A percentile compares a stretch with the other conserved stretches of the same genome.
Conservation (phyloP, 2,888 invertebrate species). For the Drosophila kuntzei region DNA sequence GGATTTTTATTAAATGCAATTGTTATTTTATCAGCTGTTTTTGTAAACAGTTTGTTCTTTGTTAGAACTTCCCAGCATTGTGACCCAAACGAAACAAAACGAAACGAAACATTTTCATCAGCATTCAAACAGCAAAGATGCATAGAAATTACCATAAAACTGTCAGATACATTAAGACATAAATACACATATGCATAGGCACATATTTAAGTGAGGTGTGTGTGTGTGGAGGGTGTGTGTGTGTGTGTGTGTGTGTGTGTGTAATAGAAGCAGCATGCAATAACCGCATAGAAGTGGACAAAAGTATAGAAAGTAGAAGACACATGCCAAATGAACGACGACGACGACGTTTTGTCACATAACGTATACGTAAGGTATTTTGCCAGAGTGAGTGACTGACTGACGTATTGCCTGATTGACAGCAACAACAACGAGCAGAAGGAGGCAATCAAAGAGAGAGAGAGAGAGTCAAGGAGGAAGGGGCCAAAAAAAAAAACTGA, state of each 20-base stretch:
- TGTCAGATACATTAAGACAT: constrained; percentile 57
- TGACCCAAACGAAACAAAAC: constrained; percentile 27
- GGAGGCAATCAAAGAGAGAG: constrained; percentile 5
- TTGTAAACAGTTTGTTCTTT: constrained; percentile 26
- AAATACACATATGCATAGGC: constrained; percentile 26
- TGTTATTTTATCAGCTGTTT: constrained; percentile 15
- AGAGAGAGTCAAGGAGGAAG: not conserved
- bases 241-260: constrained; percentile 22
- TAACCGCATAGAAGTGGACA: constrained; percentile 30
- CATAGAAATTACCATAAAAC: constrained; percentile 74
- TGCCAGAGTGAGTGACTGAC: constrained; percentile 70
- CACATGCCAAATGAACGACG: constrained; percentile 54
- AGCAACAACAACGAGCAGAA: constrained; percentile 54
- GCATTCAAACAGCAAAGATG: constrained; percentile 64
- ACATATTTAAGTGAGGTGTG: constrained; percentile 19
- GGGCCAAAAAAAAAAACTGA: too few species aligned
- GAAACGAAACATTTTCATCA: constrained; percentile 44
- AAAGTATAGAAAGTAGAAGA: constrained; percentile 48
- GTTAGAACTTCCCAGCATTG: constrained; percentile 45
- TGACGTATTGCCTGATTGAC: constrained; percentile 81
- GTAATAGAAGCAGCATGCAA: constrained; percentile 52
- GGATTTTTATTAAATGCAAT: constrained; percentile 10
- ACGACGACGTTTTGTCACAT: constrained; percentile 72
- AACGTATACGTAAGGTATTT: constrained; percentile 71
- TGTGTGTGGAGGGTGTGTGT: constrained; percentile 10